Percentiles rank a stretch among this genome's conserved stretches.
Conservation (phyloP, 2,797 vertebrate genomes). For the Onychomys arenicola region DNA sequence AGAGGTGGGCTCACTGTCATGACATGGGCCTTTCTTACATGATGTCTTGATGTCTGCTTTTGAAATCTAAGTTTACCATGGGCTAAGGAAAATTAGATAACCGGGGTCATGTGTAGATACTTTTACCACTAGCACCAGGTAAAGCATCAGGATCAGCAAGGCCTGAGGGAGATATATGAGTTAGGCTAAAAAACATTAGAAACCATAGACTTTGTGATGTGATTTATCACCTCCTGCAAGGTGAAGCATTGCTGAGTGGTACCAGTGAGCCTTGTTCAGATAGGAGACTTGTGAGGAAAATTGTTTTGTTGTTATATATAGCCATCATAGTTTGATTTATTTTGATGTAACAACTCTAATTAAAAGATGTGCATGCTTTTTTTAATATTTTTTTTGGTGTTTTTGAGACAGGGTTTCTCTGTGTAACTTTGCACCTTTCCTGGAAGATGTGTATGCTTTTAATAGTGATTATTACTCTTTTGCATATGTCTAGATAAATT, state of each 20-base stretch:
- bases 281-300: background rate
- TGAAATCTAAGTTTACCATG: background rate
- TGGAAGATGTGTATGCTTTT: background rate
- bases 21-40: background rate
- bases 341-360: background rate
- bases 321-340: background rate
- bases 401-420: no score
- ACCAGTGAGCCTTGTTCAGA: background rate
- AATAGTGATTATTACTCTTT: background rate
- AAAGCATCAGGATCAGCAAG: background rate
- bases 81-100: background rate
- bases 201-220: background rate
- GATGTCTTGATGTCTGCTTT: background rate
- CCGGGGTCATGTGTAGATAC: background rate
- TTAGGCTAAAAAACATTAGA: background rate
- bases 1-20: background rate
- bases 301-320: background rate
- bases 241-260: background rate
- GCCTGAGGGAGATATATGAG: background rate
- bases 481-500: background rate
- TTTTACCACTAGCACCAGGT: background rate
- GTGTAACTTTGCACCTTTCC: no score
- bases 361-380: background rate
- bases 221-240: background rate
- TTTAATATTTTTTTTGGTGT: no score